Evolutionary conservation across 1,140 invertebrate species (phyloP), one percentile per base, ranked within the genome.

Genomic region (Triops cancriformis): DNA sequence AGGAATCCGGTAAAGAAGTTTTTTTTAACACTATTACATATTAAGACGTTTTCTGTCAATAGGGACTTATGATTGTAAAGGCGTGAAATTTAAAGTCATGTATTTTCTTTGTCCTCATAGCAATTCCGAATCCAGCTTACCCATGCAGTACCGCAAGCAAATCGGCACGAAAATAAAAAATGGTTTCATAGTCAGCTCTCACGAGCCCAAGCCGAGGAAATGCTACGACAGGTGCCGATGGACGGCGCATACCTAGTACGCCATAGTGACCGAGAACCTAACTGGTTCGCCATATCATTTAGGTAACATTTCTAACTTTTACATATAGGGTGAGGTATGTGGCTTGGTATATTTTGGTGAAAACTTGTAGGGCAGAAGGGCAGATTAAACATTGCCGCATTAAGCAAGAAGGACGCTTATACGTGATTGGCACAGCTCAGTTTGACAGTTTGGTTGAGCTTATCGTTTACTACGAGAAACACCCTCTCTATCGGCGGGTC

Each of bases 311-410:
- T n/a, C n/a, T n/a, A n/a, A 75, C 26, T 5, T 37, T 26, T 79
- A 26, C 37, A 75, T 3, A 31, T 1, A 27, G 12, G 18, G 18
- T 74, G 26, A 10, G 73, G n/a, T 10, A 23, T 26, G 1, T 74
- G 18, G 18, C 0, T 74, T 10, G n/a, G 72, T 76, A 79, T 81
- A 81, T 80, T 31, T 28, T 10, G 0, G 14, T 73, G 37, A 18
- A 23, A 74, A 85, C 86, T 78, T 80, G 31, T 82, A 95, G 94
- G 82, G 94, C 93, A 27, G 94, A 97, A 82, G 92, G 91, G 26
- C 93, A 95, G 85, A 97, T 98, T 76, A 98, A 98, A 83, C 96
- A 98, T 83, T 98, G 97, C 85, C 89, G 94, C 75, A 95, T 98
- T 31, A 94, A 94, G 84, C 87, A 93, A 72, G 96, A 98, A 83